Conservation (phyloP, 2,888 invertebrate species). For the Cabera pusaria region DNA sequence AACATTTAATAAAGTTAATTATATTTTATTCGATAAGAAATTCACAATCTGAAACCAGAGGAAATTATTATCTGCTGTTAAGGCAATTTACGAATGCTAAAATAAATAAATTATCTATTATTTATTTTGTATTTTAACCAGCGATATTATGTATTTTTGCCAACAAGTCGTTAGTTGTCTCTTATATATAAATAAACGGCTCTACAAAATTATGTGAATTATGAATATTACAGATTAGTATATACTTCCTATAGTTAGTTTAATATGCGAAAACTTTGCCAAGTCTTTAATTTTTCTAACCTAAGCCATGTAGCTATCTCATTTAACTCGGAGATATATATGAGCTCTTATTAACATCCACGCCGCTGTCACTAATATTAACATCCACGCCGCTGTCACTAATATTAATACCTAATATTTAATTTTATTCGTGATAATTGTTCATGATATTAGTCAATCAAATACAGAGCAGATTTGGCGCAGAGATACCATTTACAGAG, state of each 20-base stretch:
- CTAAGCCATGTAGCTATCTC: slow-evolving; percentile 46
- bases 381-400: no score
- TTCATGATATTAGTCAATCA: no score
- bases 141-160: slow-evolving; percentile 54
- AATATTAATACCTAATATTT: no score
- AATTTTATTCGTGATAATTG: no score
- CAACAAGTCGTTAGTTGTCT: slow-evolving; percentile 60
- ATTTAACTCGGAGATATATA: slow-evolving; percentile 16
- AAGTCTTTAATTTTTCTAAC: slow-evolving; percentile 60
- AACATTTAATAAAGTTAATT: slow-evolving; percentile 64
- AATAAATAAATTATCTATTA: slow-evolving; percentile 70
- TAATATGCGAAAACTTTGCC: slow-evolving; percentile 53
- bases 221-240: slow-evolving; percentile 38
- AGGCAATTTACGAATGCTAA: slow-evolving; percentile 74
- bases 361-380: no score
- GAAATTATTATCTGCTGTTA: slow-evolving; percentile 72
- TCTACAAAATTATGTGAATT: slow-evolving; percentile 54
- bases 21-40: slow-evolving; percentile 75
- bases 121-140: slow-evolving; percentile 51
- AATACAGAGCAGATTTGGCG: no score
- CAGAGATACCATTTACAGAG: no score
- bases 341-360: no score
- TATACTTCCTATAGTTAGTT: slow-evolving; percentile 55
- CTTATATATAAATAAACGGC: no score
- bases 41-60: slow-evolving; percentile 74